phyloP scores from a whole-genome alignment of 2,113 vertebrate genomes.

The Ciconia maguari region DNA sequence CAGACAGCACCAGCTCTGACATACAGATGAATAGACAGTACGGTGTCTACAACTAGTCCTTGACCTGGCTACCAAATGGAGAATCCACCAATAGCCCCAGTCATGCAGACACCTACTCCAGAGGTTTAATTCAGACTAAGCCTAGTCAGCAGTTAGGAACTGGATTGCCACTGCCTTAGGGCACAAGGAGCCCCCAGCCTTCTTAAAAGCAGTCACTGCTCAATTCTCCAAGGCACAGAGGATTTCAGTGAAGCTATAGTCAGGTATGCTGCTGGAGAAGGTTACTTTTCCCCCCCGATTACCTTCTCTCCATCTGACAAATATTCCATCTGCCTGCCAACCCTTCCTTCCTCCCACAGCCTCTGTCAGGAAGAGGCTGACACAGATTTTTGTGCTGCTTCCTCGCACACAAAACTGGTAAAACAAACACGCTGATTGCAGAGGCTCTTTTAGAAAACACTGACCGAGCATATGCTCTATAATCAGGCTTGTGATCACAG shows the following conservation, averaged over 20 bases:
- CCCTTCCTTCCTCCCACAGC: background rate
- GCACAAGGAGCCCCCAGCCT: background rate
- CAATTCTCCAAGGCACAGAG: background rate
- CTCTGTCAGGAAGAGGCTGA: background rate
- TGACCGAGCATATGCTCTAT: background rate
- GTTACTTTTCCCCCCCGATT: background rate
- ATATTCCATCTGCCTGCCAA: background rate
- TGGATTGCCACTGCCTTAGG: background rate
- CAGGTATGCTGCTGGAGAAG: background rate
- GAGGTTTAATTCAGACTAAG: background rate
- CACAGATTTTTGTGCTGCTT: background rate
- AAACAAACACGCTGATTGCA: slow-evolving; percentile 16
- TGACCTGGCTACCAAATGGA: background rate
- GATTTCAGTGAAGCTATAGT: background rate
- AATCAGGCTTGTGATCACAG: background rate
- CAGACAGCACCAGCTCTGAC: background rate
- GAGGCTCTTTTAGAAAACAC: background rate
- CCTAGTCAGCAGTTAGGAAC: background rate
- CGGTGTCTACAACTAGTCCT: background rate
- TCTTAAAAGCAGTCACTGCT: background rate
- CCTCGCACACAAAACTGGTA: background rate
- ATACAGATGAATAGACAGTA: background rate
- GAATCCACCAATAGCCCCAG: background rate
- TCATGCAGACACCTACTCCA: background rate
- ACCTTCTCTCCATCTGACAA: background rate